phyloP scores from a whole-genome alignment of 2,113 vertebrate species.

The Engystomops pustulosus region DNA sequence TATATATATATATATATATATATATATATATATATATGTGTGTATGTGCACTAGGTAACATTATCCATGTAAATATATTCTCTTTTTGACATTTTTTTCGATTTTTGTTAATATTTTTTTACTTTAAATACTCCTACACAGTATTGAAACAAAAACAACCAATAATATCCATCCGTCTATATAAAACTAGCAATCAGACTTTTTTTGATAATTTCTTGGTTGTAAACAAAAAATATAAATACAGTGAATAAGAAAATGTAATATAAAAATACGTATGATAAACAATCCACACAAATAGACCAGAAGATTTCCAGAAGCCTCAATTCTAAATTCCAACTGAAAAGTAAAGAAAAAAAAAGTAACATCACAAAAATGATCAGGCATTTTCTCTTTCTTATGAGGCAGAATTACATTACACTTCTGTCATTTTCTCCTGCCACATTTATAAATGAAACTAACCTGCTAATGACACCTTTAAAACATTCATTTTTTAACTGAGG shows the following conservation, averaged over 20 bases:
- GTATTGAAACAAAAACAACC: too few species aligned
- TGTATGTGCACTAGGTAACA: too few species aligned
- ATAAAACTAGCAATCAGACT: too few species aligned
- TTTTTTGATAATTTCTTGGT: too few species aligned
- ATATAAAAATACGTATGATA: not conserved
- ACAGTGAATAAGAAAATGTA: too few species aligned
- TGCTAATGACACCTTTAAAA: conserved; percentile 77
- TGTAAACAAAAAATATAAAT: not conserved
- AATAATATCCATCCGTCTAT: too few species aligned
- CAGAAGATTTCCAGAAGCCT: not conserved
- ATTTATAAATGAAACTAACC: conserved; percentile 76
- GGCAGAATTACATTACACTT: conserved; percentile 59
- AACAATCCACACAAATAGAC: not conserved
- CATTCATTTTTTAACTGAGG: conserved; percentile 59
- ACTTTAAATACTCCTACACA: too few species aligned
- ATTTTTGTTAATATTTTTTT: too few species aligned
- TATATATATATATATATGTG: too few species aligned
- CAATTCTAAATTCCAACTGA: not conserved
- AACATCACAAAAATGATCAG: conserved; percentile 59
- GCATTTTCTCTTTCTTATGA: conserved; percentile 61
- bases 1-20: too few species aligned
- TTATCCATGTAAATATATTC: too few species aligned
- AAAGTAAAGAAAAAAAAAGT: not conserved
- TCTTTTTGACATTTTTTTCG: too few species aligned
- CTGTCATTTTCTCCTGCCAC: conserved; percentile 55